These are phyloP conservation scores for Mythimna loreyi DNA, from an alignment of 2,888 invertebrate species.

Conservation along the genomic window DNA sequence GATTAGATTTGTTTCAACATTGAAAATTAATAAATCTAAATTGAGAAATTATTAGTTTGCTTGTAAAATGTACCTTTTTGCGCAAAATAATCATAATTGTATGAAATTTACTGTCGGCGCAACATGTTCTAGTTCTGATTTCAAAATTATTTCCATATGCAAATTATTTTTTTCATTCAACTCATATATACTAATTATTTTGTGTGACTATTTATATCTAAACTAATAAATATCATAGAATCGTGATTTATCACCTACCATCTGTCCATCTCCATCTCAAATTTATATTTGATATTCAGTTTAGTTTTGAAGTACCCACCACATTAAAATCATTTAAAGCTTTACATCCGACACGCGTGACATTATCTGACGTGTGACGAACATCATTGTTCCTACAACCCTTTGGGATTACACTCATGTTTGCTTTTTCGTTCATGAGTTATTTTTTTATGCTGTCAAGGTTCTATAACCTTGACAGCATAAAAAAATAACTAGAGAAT, in stretches of 20 bases:
- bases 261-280: background rate
- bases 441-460: slow-evolving; percentile 32
- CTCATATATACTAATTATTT: too few relatives aligned
- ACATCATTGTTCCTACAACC: slow-evolving; percentile 29
- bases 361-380: slow-evolving; percentile 35
- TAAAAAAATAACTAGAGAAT: too few relatives aligned
- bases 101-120: too few relatives aligned
- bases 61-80: too few relatives aligned
- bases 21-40: too few relatives aligned
- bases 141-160: background rate
- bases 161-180: too few relatives aligned
- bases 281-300: background rate
- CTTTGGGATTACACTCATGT: slow-evolving; percentile 31
- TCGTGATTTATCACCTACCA: background rate
- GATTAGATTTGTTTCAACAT: too few relatives aligned
- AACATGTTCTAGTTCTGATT: too few relatives aligned
- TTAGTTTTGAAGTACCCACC: slow-evolving; percentile 14
- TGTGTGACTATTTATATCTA: too few relatives aligned
- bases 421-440: slow-evolving; percentile 8
- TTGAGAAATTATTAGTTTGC: too few relatives aligned
- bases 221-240: too few relatives aligned
- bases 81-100: too few relatives aligned
- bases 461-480: slow-evolving; percentile 13
- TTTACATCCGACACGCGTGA: background rate
- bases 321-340: slow-evolving; percentile 35